Percentiles rank a stretch among this genome's conserved stretches.
Evolutionary conservation across 2,888 invertebrate species (phyloP).

Genomic region (Cosmorhoe ocellata): DNA sequence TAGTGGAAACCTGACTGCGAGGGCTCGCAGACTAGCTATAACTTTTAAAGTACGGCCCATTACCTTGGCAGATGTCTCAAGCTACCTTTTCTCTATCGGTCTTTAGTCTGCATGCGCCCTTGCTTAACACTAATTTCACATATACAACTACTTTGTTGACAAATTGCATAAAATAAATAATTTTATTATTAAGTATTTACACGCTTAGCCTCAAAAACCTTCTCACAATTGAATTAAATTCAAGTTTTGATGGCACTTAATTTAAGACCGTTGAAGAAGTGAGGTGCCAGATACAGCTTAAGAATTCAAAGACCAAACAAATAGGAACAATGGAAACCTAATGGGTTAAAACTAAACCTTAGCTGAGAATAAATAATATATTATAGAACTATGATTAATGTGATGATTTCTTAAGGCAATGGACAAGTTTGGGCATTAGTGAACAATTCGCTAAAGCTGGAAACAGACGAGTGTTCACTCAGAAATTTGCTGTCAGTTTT

Average conservation of each 20-base stretch:
- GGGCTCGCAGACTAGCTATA: constrained; percentile 1
- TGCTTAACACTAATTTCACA: constrained; percentile 39
- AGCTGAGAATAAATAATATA: constrained; percentile 69
- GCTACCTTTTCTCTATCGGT: constrained; percentile 18
- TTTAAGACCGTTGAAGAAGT: constrained; percentile 36
- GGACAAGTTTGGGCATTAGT: constrained; percentile 78
- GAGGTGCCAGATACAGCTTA: constrained; percentile 46
- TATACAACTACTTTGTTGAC: constrained; percentile 53
- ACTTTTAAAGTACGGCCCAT: no score
- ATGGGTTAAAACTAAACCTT: constrained; percentile 53
- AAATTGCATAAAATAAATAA: constrained; percentile 28
- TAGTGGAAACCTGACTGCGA: constrained; percentile 45
- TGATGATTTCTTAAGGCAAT: constrained; percentile 71
- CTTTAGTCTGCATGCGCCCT: constrained; percentile 18
- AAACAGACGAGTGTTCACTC: no score
- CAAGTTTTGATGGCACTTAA: constrained; percentile 52
- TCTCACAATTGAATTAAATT: constrained; percentile 22
- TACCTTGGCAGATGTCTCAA: constrained; percentile 8
- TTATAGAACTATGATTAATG: constrained; percentile 67
- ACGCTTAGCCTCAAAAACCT: constrained; percentile 33
- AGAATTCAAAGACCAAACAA: constrained; percentile 40
- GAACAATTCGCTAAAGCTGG: constrained; percentile 48
- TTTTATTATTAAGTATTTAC: constrained; percentile 28
- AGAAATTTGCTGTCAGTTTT: no score
- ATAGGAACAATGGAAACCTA: constrained; percentile 66